Evolutionary conservation across 2,113 vertebrate species (phyloP).

Genomic region (Cryptotis parvus): DNA sequence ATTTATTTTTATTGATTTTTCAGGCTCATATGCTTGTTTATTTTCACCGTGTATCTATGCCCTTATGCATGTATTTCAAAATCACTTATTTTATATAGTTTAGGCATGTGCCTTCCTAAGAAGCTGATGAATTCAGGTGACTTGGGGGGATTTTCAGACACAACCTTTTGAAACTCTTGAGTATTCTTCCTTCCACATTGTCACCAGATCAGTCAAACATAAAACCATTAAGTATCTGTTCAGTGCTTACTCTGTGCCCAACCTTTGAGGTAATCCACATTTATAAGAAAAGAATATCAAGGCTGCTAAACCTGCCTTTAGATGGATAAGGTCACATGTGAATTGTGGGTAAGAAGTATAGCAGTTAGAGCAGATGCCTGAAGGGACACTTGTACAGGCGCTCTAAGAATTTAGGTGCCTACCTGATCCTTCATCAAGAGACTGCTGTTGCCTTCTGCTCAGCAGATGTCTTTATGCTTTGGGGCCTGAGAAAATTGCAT

Average conservation of each 20-base stretch:
- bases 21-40: not conserved
- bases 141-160: not conserved
- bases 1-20: not conserved
- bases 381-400: not conserved
- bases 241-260: not conserved
- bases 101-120: not conserved
- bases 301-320: not conserved
- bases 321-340: accelerated
- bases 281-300: not conserved
- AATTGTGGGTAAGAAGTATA: not conserved
- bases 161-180: not conserved
- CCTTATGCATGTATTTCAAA: not conserved
- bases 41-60: not conserved
- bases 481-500: not conserved
- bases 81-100: not conserved
- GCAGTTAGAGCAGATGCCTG: not conserved
- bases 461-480: not conserved
- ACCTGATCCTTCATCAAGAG: not conserved
- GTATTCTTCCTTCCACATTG: not conserved
- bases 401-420: not conserved
- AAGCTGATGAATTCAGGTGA: not conserved
- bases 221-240: not conserved
- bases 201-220: not conserved
- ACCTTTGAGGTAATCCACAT: not conserved
- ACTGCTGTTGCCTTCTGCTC: not conserved